These are phyloP conservation scores for Sicus ferrugineus DNA, from an alignment of 2,888 invertebrate species.

Conservation along the genomic window DNA sequence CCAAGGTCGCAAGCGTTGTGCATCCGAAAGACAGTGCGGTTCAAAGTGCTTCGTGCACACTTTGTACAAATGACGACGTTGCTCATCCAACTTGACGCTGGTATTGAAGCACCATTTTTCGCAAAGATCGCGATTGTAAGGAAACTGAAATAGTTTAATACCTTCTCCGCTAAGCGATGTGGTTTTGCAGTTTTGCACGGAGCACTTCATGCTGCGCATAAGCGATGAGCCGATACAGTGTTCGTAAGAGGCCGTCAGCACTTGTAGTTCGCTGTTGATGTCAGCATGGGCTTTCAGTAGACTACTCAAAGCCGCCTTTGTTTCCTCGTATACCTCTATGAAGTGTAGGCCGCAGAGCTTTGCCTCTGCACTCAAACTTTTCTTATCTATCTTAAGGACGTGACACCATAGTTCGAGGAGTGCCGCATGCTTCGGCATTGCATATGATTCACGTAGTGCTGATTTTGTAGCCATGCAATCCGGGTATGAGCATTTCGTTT, in stretches of 20 bases:
- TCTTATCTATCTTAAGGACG: slow-evolving; percentile 28
- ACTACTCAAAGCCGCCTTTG: slow-evolving; percentile 12
- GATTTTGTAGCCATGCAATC: slow-evolving; percentile 42
- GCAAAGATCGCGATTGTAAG: slow-evolving; percentile 45
- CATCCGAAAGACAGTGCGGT: slow-evolving; percentile 44
- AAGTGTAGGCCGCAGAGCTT: slow-evolving; percentile 45
- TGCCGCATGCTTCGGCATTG: slow-evolving; percentile 37
- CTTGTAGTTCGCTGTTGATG: slow-evolving; percentile 33
- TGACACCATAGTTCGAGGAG: slow-evolving; percentile 40
- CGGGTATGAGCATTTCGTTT: slow-evolving; percentile 35
- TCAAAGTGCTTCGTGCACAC: slow-evolving; percentile 57
- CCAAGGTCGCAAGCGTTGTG: slow-evolving; percentile 52
- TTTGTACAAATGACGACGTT: slow-evolving; percentile 49
- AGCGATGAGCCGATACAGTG: slow-evolving; percentile 39
- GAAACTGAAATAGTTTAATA: slow-evolving; percentile 49
- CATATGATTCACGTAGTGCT: slow-evolving; percentile 42
- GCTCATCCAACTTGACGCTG: slow-evolving; percentile 46
- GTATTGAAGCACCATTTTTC: slow-evolving; percentile 54
- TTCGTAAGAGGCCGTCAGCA: slow-evolving; percentile 33
- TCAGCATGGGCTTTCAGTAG: slow-evolving; percentile 18
- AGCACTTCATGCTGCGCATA: slow-evolving; percentile 41
- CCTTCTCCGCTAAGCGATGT: slow-evolving; percentile 45
- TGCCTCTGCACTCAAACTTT: not conserved
- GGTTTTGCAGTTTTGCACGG: slow-evolving; percentile 38
- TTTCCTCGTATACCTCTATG: slow-evolving; percentile 37